Evolutionary conservation across 2,888 invertebrate genomes (phyloP).

Genomic region (Cheilosia vulpina): DNA sequence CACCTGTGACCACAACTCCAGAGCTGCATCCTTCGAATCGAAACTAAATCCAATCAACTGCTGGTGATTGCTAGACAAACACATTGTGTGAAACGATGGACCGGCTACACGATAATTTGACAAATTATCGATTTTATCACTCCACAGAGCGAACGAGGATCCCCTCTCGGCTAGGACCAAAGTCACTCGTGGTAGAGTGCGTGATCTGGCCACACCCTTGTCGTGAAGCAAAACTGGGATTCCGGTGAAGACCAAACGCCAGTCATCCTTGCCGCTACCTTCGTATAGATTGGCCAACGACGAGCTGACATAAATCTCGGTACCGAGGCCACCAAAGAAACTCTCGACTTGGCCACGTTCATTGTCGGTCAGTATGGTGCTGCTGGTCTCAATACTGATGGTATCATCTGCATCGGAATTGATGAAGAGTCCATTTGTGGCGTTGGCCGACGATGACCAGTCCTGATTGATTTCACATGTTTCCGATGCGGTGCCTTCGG

Average conservation of each 20-base stretch:
- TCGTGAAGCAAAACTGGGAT: slow-evolving; percentile 91
- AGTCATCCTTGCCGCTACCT: slow-evolving; percentile 86
- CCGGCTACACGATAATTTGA: slow-evolving; percentile 89
- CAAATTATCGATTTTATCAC: slow-evolving; percentile 91
- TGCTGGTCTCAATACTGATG: slow-evolving; percentile 82
- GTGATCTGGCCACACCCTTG: slow-evolving; percentile 89
- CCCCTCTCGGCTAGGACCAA: slow-evolving; percentile 91
- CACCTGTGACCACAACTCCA: slow-evolving; percentile 88
- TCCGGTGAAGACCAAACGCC: slow-evolving; percentile 91
- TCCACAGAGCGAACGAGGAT: slow-evolving; percentile 92
- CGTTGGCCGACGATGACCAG: slow-evolving; percentile 81
- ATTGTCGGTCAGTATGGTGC: slow-evolving; percentile 85
- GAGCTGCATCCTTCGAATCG: slow-evolving; percentile 89
- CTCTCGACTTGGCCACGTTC: slow-evolving; percentile 89
- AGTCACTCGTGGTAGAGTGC: slow-evolving; percentile 88
- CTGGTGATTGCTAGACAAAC: slow-evolving; percentile 90
- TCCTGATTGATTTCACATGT: slow-evolving; percentile 81
- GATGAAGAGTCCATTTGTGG: slow-evolving; percentile 80
- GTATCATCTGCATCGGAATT: slow-evolving; percentile 82
- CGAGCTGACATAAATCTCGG: slow-evolving; percentile 90
- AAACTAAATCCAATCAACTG: slow-evolving; percentile 91
- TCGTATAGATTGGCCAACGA: slow-evolving; percentile 90
- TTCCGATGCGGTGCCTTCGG: slow-evolving; percentile 85
- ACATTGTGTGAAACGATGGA: slow-evolving; percentile 92
- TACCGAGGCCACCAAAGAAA: slow-evolving; percentile 90